These are phyloP conservation scores for Chlorops oryzae DNA, from an alignment of 1,140 invertebrate genomes.

Conservation along the genomic window DNA sequence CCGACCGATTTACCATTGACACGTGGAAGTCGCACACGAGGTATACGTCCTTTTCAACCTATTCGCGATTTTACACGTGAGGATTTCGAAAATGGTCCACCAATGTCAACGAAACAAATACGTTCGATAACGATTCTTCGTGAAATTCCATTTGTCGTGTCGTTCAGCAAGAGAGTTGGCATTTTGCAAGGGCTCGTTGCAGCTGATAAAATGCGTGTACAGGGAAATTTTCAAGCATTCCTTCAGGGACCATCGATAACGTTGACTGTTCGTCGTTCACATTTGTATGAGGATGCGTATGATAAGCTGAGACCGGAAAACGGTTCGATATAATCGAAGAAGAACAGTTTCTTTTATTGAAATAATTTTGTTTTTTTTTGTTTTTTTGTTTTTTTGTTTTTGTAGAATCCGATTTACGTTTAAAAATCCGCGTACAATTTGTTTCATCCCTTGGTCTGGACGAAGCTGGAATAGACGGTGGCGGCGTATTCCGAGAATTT, in stretches of 20 bases:
- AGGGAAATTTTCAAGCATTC: conserved; percentile 66
- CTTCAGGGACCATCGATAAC: conserved; percentile 69
- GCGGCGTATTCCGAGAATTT: conserved; percentile 87
- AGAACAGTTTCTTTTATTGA: not conserved
- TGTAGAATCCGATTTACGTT: conserved; percentile 77
- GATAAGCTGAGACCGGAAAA: conserved; percentile 87
- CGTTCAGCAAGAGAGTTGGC: conserved; percentile 81
- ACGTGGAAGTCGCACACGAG: conserved; percentile 51
- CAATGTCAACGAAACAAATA: conserved; percentile 81
- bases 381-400: conserved; percentile 2
- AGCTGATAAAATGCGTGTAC: conserved; percentile 50
- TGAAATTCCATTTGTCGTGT: conserved; percentile 89
- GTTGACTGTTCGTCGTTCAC: conserved; percentile 78
- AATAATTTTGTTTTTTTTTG: conserved; percentile 1
- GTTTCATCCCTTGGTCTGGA: conserved; percentile 84
- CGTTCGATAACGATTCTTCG: conserved; percentile 80
- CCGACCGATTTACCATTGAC: conserved; percentile 57
- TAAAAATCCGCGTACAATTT: conserved; percentile 82
- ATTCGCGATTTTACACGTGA: conserved; percentile 57
- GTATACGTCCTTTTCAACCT: conserved; percentile 60
- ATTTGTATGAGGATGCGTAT: conserved; percentile 96
- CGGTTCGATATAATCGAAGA: conserved; percentile 50
- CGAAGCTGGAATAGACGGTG: conserved; percentile 95
- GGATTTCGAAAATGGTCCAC: conserved; percentile 69
- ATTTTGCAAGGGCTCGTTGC: conserved; percentile 70